Evolutionary conservation across 1,140 invertebrate species (phyloP), one percentile per base, ranked within the genome.

Genomic region (Nymphalis io): DNA sequence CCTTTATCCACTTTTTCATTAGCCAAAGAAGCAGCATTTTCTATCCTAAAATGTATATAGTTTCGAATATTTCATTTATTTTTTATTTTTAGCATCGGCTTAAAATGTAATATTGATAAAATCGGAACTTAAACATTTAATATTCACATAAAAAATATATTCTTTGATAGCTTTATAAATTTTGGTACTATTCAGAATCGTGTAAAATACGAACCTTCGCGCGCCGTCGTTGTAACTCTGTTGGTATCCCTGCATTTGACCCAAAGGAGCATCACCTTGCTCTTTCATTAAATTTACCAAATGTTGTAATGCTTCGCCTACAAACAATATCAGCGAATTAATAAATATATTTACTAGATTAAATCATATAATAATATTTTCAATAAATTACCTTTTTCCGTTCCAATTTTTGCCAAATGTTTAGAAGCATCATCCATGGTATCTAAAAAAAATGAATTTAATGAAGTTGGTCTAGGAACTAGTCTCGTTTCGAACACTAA

Each of bases 151-250:
- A 2, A 33, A 33, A 33, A 33, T 33, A 33, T 8, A 33, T n/a
- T n/a, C n/a, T n/a, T n/a, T n/a, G n/a, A 33, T 33, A 33, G 10
- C 10, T 33, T 33, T 8, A 6, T 33, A 8, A 8, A 0, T 33
- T 33, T 33, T 33, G n/a, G 6, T 33, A 8, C 27, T 33, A 33
- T 33, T 33, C 5, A 33, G 10, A 33, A 33, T 33, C 27, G 3
- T 33, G 6, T 8, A 3, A 8, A 55, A 33, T 66, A 87, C n/a
- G n/a, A n/a, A n/a, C 85, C 83, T 82, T 60, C 80, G 75, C 18
- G 83, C 85, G 3, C 76, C 85, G 64, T 85, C 85, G 12, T 62
- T 74, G 46, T 83, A 87, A 59, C 62, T 82, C 55, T 87, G 85
- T 16, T 80, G 67, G 59, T 87, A 87, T 20, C 83, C 85, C 77